phyloP scores from a whole-genome alignment of 2,797 vertebrate genomes.

The Lepilemur ruficaudatus region DNA sequence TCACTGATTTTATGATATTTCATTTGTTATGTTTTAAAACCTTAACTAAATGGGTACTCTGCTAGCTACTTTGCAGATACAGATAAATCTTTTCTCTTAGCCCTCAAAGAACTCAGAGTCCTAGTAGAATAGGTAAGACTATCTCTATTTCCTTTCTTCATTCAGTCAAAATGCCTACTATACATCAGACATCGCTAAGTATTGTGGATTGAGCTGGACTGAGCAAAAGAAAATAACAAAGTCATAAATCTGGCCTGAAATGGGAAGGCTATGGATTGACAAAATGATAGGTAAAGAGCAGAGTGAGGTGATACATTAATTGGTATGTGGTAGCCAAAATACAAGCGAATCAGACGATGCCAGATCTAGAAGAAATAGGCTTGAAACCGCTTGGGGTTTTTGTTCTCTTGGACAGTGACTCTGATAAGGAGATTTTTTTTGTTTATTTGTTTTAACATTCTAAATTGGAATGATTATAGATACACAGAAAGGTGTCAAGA shows the following conservation, averaged over 20 bases:
- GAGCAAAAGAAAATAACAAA: constrained; percentile 13
- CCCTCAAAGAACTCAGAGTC: constrained; percentile 18
- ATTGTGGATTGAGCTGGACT: not conserved
- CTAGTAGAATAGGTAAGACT: not conserved
- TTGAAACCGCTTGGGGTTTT: not conserved
- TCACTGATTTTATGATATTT: constrained; percentile 60
- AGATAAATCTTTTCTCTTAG: not conserved
- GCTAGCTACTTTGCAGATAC: constrained; percentile 8
- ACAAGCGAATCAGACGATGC: not conserved
- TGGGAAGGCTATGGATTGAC: not conserved
- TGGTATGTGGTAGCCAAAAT: not conserved
- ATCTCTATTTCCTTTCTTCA: not conserved
- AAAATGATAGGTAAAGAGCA: not conserved
- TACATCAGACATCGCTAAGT: not conserved
- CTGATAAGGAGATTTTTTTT: not conserved
- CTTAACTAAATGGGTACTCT: constrained; percentile 27
- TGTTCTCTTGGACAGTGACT: not conserved
- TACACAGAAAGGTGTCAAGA: not conserved
- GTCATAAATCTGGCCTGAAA: not conserved
- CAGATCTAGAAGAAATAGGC: not conserved
- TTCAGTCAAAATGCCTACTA: not conserved
- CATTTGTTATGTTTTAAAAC: constrained; percentile 49
- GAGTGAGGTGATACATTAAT: not conserved
- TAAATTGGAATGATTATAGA: constrained; percentile 2
- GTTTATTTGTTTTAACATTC: not conserved